Evolutionary conservation across 2,888 invertebrate genomes (phyloP), one percentile per base, ranked within the genome.

Genomic region (Sinhomidia bicolor): DNA sequence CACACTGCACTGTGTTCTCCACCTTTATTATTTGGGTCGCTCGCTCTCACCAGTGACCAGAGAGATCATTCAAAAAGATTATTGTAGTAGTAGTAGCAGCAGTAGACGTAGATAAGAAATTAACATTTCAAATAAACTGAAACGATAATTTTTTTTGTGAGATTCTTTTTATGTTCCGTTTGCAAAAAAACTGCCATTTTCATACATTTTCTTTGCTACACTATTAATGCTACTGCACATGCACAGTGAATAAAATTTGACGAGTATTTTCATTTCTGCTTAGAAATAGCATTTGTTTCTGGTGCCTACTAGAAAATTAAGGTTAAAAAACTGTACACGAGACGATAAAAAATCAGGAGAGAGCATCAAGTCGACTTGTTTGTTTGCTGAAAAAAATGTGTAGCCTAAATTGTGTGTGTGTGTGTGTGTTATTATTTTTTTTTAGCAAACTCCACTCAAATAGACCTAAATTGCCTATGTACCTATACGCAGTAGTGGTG

Each of bases 241-340:
- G 68, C 82, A 82, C 82, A 51, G 51, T 71, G 17, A 71, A 71
- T 74, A 54, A 74, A 54, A 54, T 74, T 74, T 83, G 83, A 83
- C 83, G 83, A 83, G 83, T 83, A 83, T 83, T 83, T 83, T 74
- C 74, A 47, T 83, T 62, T 80, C n/a, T 36, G 20, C 44, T 41
- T 71, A 47, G 6, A 20, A 57, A 32, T 79, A 36, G 54, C 17
- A 29, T 51, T n/a, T 32, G 1, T 54, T 54, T 57, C 20, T 62
- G 36, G 1, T 20, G 5, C 17, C 29, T 29, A 76, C 26, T n/a
- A n/a, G n/a, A n/a, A 44, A 10, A 78, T 26, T 17, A 47, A 57
- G 60, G 9, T 20, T 32, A 57, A 23, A 57, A 23, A 62, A 62
- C 41, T 81, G 80, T 81, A 81, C 80, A 81, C 23, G 23, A 9